These are phyloP conservation scores for Apodemia mormo DNA, from an alignment of 2,888 invertebrate genomes.

Conservation along the genomic window DNA sequence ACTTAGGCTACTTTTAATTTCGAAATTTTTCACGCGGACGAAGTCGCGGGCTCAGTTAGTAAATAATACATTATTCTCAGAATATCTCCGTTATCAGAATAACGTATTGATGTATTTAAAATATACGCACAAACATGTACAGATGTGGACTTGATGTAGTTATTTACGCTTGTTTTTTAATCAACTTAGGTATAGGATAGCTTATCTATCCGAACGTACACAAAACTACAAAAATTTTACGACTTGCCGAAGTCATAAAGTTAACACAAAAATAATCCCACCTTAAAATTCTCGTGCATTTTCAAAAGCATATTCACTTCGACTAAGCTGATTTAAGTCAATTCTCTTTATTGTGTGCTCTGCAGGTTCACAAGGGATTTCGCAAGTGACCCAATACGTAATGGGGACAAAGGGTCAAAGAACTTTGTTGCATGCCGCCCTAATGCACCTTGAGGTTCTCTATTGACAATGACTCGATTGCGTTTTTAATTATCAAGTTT, in stretches of 20 bases:
- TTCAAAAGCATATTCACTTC: slow-evolving; percentile 23
- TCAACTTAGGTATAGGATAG: too few species aligned
- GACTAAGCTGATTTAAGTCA: slow-evolving; percentile 23
- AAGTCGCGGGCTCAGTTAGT: too few species aligned
- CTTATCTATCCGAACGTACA: too few species aligned
- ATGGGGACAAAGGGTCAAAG: slow-evolving; percentile 64
- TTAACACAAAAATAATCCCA: background rate
- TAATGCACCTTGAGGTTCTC: slow-evolving; percentile 2
- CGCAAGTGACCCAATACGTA: slow-evolving; percentile 48
- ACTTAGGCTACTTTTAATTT: too few species aligned
- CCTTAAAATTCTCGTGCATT: background rate
- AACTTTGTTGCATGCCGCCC: slow-evolving; percentile 41
- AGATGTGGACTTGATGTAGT: too few species aligned
- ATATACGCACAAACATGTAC: too few species aligned
- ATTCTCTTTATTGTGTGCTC: slow-evolving; percentile 3
- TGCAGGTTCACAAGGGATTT: slow-evolving; percentile 40
- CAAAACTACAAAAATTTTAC: background rate
- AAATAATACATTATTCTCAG: too few species aligned
- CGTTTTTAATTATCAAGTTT: slow-evolving; percentile 3
- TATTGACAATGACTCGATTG: slow-evolving; percentile 1
- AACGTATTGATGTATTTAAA: too few species aligned
- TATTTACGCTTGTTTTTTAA: too few species aligned
- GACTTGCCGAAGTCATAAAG: background rate
- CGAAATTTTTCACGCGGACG: too few species aligned
- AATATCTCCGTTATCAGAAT: too few species aligned